phyloP scores from a whole-genome alignment of 2,888 invertebrate genomes.

The Onchidella celtica region DNA sequence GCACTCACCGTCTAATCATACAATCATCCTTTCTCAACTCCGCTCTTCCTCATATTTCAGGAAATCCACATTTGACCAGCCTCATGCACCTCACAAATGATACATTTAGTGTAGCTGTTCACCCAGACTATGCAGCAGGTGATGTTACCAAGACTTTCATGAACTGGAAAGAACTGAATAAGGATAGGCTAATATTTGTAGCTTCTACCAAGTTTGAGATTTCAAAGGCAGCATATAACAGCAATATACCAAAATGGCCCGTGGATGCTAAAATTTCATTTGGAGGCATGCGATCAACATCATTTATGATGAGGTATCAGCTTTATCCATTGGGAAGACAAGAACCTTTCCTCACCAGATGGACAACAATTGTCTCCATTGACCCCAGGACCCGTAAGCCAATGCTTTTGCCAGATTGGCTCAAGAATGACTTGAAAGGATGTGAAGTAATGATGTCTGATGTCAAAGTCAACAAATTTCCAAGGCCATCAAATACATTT shows the following conservation, averaged over 20 bases:
- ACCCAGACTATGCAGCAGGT: background rate
- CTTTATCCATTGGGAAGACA: background rate
- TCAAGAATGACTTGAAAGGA: background rate
- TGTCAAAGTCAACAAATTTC: background rate
- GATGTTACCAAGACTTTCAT: background rate
- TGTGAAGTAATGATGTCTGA: background rate
- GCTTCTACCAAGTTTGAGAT: background rate
- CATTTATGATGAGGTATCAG: background rate
- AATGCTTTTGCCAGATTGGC: background rate
- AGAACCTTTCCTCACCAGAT: background rate
- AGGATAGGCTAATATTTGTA: background rate
- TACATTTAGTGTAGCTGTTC: background rate
- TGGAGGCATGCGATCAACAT: background rate
- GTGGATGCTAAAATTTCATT: background rate
- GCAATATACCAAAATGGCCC: background rate
- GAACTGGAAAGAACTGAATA: background rate
- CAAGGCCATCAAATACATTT: background rate
- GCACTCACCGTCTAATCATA: no score
- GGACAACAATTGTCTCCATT: background rate
- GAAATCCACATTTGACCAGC: background rate
- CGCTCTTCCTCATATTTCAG: background rate
- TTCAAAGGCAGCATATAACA: background rate
- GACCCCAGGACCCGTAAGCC: background rate
- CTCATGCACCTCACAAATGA: background rate
- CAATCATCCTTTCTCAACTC: no score